Conservation (phyloP, 2,888 invertebrate species). For the Drosophila stalkeri region DNA sequence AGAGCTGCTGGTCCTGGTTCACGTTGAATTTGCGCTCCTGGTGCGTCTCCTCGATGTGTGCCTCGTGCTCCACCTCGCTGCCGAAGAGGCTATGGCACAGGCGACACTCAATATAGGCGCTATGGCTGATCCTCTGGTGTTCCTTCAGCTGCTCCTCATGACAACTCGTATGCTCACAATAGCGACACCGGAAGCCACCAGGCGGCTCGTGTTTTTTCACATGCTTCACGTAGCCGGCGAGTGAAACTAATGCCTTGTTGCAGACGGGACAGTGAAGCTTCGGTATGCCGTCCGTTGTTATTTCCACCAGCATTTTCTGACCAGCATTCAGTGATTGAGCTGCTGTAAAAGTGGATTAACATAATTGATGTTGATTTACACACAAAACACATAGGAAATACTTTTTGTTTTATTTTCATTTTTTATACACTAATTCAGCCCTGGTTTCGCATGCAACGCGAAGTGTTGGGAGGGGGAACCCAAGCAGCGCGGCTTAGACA, state of each 20-base stretch:
- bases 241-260: constrained; percentile 79
- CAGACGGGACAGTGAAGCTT: constrained; percentile 83
- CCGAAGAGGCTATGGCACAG: constrained; percentile 78
- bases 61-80: constrained; percentile 81
- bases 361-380: background rate
- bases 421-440: constrained; percentile 16
- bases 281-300: constrained; percentile 83
- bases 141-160: constrained; percentile 79
- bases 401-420: background rate
- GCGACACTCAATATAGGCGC: constrained; percentile 79
- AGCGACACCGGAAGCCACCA: constrained; percentile 84
- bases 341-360: constrained; percentile 32
- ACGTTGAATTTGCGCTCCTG: constrained; percentile 83
- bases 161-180: constrained; percentile 81
- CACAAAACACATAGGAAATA: background rate
- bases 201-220: constrained; percentile 84
- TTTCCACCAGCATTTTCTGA: constrained; percentile 81
- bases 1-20: constrained; percentile 81
- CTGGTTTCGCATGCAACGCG: constrained; percentile 33
- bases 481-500: constrained; percentile 36
- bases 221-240: constrained; percentile 84
- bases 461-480: constrained; percentile 2
- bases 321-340: constrained; percentile 39
- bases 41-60: constrained; percentile 84
- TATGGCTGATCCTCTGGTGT: constrained; percentile 80